Percentiles rank a stretch among this genome's conserved stretches.
Conservation (phyloP, 2,797 vertebrate genomes). For the Epinephelus coioides region DNA sequence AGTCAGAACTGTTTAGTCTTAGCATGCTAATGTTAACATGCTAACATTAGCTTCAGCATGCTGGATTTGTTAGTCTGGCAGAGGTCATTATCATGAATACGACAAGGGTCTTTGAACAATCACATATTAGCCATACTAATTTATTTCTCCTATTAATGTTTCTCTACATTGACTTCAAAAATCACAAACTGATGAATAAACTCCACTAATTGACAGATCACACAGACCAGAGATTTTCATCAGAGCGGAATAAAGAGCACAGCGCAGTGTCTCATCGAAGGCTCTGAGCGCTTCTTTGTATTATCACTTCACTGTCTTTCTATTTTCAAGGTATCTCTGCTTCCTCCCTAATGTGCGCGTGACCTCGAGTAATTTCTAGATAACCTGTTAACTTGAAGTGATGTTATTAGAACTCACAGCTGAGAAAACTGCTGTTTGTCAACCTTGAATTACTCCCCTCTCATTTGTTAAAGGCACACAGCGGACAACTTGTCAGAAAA, state of each 20-base stretch:
- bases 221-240: too few species aligned
- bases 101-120: too few species aligned
- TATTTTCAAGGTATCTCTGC: neutral
- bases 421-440: slow-evolving; percentile 10
- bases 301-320: neutral
- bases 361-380: slow-evolving; percentile 2
- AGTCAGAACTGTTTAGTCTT: too few species aligned
- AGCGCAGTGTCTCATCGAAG: too few species aligned
- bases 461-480: neutral
- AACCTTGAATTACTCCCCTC: slow-evolving; percentile 6
- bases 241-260: neutral
- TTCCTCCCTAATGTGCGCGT: neutral
- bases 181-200: too few species aligned
- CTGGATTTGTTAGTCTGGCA: neutral
- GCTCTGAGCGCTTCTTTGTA: neutral
- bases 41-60: neutral
- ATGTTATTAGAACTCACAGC: neutral
- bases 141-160: too few species aligned
- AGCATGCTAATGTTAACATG: neutral
- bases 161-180: neutral
- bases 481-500: slow-evolving; percentile 11
- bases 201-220: neutral
- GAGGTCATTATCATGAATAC: too few species aligned
- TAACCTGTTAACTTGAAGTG: slow-evolving; percentile 10
- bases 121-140: too few species aligned